A percentile compares a stretch with the other conserved stretches of the same genome.
These are phyloP conservation scores for Dryomyza anilis DNA, from an alignment of 2,888 invertebrate species.

Conservation along the genomic window DNA sequence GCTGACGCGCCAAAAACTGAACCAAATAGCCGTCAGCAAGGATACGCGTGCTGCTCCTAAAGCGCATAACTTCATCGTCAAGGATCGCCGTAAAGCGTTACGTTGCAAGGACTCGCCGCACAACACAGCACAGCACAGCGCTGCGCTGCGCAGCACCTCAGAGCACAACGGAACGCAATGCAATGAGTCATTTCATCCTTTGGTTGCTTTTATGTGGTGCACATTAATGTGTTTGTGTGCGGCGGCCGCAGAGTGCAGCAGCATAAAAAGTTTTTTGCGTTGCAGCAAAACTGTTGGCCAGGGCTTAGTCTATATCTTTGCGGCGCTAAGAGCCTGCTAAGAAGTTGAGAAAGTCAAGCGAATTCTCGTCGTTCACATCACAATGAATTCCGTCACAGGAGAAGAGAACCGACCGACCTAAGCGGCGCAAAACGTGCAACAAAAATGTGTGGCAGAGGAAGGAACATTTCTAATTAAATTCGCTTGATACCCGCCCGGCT, in stretches of 20 bases:
- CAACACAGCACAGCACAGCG: background rate
- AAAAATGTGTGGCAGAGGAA: no score
- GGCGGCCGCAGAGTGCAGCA: background rate
- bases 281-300: background rate
- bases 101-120: background rate
- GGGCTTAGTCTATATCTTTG: no score
- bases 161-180: background rate
- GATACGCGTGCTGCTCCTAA: slow-evolving; percentile 11
- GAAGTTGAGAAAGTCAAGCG: no score
- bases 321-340: no score
- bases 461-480: background rate
- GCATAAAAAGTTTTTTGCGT: background rate
- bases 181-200: background rate
- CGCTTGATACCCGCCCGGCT: no score
- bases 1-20: no score
- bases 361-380: no score
- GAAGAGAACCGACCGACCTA: no score
- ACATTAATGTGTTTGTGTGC: background rate
- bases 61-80: slow-evolving; percentile 12
- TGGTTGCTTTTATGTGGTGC: background rate
- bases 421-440: no score
- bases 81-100: background rate
- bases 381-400: no score
- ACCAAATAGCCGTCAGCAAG: slow-evolving; percentile 1
- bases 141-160: background rate